Evolutionary conservation across 2,888 invertebrate genomes (phyloP).

Genomic region (Linnaemya tessellans): DNA sequence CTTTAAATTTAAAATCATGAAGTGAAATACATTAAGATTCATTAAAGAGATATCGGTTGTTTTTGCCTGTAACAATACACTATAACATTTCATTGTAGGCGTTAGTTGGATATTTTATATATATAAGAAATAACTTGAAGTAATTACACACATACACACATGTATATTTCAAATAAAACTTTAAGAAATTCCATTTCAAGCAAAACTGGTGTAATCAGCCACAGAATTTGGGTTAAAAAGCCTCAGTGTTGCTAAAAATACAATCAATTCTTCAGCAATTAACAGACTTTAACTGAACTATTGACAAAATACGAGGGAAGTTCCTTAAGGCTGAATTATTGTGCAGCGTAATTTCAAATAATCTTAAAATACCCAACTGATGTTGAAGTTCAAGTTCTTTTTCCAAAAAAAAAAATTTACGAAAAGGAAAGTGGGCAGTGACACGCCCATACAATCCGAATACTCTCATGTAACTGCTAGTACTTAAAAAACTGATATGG

Average conservation of each 20-base stretch:
- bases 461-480: too few species aligned
- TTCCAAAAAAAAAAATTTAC: too few species aligned
- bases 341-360: too few species aligned
- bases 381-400: too few species aligned
- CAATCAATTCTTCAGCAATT: background rate
- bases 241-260: background rate
- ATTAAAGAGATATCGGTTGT: constrained; percentile 52
- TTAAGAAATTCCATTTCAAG: background rate
- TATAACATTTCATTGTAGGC: constrained; percentile 56
- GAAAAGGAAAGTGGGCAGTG: too few species aligned
- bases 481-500: too few species aligned
- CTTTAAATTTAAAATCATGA: constrained; percentile 38
- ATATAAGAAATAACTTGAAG: background rate
- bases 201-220: background rate
- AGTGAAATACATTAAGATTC: constrained; percentile 67
- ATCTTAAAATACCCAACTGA: too few species aligned
- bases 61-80: constrained; percentile 55
- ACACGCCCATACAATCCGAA: too few species aligned
- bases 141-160: background rate
- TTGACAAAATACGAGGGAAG: too few species aligned
- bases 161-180: background rate
- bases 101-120: constrained; percentile 28
- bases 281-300: background rate
- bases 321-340: too few species aligned
- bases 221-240: constrained; percentile 29